Evolutionary conservation across 2,113 vertebrate species (phyloP).

Genomic region (Thermophis baileyi): DNA sequence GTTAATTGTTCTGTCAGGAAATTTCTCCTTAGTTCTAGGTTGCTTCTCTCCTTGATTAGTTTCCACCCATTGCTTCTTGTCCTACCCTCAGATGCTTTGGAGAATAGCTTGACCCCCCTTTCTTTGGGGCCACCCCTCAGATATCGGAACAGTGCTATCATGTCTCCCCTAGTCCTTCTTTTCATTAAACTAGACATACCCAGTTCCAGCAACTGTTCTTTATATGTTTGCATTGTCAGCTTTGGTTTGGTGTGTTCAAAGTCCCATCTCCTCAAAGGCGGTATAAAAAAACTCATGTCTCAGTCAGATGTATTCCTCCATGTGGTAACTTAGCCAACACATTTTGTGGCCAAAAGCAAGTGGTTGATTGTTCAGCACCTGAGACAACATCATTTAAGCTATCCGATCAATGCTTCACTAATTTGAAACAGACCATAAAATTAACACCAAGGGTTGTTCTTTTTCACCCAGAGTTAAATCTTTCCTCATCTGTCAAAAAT

Average conservation of each 20-base stretch:
- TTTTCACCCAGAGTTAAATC: slow-evolving; percentile 14
- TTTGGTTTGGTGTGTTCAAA: not conserved
- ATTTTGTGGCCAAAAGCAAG: slow-evolving; percentile 11
- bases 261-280: not conserved
- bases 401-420: slow-evolving; percentile 12
- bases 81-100: too few relatives aligned
- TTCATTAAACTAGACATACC: too few relatives aligned
- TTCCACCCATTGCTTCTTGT: too few relatives aligned
- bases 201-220: too few relatives aligned
- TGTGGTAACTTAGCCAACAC: not conserved
- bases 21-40: too few relatives aligned
- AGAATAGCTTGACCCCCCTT: too few relatives aligned
- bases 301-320: too few relatives aligned
- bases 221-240: not conserved
- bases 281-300: not conserved
- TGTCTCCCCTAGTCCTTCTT: too few relatives aligned
- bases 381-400: slow-evolving; percentile 26
- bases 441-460: slow-evolving; percentile 35
- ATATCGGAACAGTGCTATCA: too few relatives aligned
- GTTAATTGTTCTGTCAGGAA: too few relatives aligned
- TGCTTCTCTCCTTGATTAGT: too few relatives aligned
- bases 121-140: too few relatives aligned
- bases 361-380: slow-evolving; percentile 11
- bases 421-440: slow-evolving; percentile 30
- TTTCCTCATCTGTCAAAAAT: not conserved